phyloP scores from a whole-genome alignment of 1,140 invertebrate genomes.

The Cyclargus thomasi region DNA sequence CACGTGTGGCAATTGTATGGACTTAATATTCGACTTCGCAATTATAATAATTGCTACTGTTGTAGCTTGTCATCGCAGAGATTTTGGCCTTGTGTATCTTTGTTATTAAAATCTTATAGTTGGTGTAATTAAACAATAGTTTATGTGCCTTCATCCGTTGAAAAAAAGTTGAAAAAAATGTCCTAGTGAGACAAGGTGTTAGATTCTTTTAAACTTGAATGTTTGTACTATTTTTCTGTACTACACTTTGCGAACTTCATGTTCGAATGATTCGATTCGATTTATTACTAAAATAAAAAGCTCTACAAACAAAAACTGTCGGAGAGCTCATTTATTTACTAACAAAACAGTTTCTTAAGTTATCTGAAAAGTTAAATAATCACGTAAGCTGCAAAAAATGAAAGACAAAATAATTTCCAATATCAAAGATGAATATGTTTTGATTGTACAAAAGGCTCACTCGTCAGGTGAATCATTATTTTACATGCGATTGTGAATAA shows the following conservation, averaged over 20 bases:
- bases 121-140: neutral
- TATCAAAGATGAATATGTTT: neutral
- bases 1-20: constrained; percentile 38
- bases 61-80: constrained; percentile 11
- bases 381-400: too few species aligned
- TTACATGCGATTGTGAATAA: constrained; percentile 29
- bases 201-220: too few species aligned
- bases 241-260: too few species aligned
- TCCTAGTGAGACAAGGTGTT: too few species aligned
- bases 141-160: neutral
- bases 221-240: too few species aligned
- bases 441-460: constrained; percentile 2
- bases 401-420: neutral
- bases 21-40: constrained; percentile 22
- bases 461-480: constrained; percentile 23
- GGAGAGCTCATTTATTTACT: too few species aligned
- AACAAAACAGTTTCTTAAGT: too few species aligned
- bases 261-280: too few species aligned
- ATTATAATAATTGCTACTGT: constrained; percentile 19
- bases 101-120: neutral
- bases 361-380: too few species aligned
- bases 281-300: too few species aligned
- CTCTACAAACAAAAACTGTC: too few species aligned
- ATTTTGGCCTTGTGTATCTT: neutral
- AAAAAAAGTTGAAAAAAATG: too few species aligned